These are phyloP conservation scores for Aproaerema taeniolella DNA, from an alignment of 2,888 invertebrate genomes.

Conservation along the genomic window DNA sequence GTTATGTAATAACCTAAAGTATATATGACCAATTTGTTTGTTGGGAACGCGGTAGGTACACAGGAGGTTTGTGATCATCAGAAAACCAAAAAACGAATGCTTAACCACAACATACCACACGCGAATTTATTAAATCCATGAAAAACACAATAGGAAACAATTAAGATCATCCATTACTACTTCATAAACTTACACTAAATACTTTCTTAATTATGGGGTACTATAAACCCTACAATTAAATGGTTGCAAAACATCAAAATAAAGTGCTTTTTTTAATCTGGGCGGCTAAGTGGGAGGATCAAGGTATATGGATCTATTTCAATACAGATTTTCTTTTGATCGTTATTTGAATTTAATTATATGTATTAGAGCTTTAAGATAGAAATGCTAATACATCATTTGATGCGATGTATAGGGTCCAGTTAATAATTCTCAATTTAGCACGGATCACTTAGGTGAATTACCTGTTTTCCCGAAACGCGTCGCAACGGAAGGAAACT, in stretches of 20 bases:
- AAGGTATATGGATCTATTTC: constrained; percentile 56
- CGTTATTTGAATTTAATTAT: constrained; percentile 53
- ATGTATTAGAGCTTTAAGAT: constrained; percentile 41
- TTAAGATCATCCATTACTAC: background rate
- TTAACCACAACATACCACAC: constrained; percentile 4
- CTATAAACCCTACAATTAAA: constrained; percentile 50
- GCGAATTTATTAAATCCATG: background rate
- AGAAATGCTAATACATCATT: too few species aligned
- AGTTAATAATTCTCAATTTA: too few species aligned
- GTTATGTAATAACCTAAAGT: too few species aligned
- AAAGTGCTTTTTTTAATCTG: constrained; percentile 35
- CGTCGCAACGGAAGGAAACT: too few species aligned
- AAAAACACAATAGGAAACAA: background rate
- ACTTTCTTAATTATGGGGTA: constrained; percentile 59
- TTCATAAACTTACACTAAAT: constrained; percentile 46
- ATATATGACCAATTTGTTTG: too few species aligned
- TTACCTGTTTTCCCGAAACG: too few species aligned
- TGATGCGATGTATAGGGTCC: too few species aligned
- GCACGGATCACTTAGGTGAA: too few species aligned
- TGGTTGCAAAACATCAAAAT: constrained; percentile 66
- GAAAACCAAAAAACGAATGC: constrained; percentile 3
- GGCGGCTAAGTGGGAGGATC: constrained; percentile 29
- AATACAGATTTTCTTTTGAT: constrained; percentile 36
- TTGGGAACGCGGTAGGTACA: too few species aligned
- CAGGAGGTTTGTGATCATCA: too few species aligned